These are phyloP conservation scores for Drosophila varians DNA, from an alignment of 1,140 invertebrate species.

Conservation along the genomic window DNA sequence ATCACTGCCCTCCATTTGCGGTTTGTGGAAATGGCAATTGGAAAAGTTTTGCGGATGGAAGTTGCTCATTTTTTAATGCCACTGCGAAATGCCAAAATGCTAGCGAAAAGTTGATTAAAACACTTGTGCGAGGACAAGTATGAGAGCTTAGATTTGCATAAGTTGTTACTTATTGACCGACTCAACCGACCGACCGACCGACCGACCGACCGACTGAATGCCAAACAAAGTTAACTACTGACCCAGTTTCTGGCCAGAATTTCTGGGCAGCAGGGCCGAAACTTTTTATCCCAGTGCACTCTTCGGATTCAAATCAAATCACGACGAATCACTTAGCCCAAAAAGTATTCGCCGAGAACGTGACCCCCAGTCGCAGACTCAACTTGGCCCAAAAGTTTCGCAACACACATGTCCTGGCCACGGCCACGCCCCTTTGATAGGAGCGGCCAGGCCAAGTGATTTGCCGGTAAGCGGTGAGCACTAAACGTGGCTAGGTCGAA, in stretches of 20 bases:
- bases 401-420: constrained; percentile 27
- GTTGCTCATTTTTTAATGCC: constrained; percentile 43
- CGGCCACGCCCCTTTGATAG: constrained; percentile 32
- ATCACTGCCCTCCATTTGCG: constrained; percentile 23
- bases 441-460: constrained; percentile 56
- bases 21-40: constrained; percentile 58
- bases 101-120: constrained; percentile 61
- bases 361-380: constrained; percentile 53
- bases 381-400: constrained; percentile 61
- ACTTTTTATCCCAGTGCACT: constrained; percentile 3
- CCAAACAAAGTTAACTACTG: constrained; percentile 56
- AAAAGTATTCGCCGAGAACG: constrained; percentile 51
- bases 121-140: constrained; percentile 10
- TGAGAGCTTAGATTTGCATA: constrained; percentile 29
- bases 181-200: constrained; percentile 34
- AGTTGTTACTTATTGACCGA: constrained; percentile 49
- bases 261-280: constrained; percentile 8
- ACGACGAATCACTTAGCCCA: constrained; percentile 76
- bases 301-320: constrained; percentile 68
- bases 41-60: constrained; percentile 47
- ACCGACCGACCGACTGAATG: constrained; percentile 41
- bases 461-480: constrained; percentile 69
- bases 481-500: constrained; percentile 68
- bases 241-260: constrained; percentile 52
- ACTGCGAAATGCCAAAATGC: constrained; percentile 19